phyloP scores from a whole-genome alignment of 2,113 vertebrate species.

The Clarias batrachus region DNA sequence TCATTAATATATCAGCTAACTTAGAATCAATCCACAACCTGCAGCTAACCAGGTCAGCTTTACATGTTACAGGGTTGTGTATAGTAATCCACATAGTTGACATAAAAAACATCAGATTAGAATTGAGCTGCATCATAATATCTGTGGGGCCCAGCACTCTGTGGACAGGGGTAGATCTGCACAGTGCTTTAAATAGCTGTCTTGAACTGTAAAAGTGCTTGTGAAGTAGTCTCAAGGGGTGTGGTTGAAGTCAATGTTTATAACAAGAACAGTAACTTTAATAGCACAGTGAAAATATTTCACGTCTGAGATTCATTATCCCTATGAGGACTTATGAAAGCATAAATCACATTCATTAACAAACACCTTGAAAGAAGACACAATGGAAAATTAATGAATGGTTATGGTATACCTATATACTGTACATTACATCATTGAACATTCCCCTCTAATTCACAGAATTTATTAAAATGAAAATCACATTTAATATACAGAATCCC shows the following conservation, averaged over 20 bases:
- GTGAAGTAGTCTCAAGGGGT: background rate
- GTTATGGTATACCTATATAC: background rate
- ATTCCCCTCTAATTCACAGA: background rate
- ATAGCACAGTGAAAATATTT: background rate
- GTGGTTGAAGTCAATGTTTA: background rate
- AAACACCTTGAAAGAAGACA: background rate
- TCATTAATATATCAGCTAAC: slow-evolving; percentile 57
- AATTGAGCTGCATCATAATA: slow-evolving; percentile 13
- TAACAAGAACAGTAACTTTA: background rate
- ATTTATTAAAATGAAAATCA: background rate
- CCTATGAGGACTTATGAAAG: background rate
- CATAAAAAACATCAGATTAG: background rate
- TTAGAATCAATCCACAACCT: slow-evolving; percentile 50
- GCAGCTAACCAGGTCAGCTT: slow-evolving; percentile 46
- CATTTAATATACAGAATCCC: too few relatives aligned
- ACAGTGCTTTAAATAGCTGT: slow-evolving; percentile 28
- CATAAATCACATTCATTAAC: background rate
- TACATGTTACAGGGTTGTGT: slow-evolving; percentile 34
- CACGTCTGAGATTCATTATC: background rate
- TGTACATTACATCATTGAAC: background rate
- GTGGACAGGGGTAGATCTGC: background rate
- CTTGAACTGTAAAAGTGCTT: background rate
- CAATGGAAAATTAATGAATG: background rate
- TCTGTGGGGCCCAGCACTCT: background rate
- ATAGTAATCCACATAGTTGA: slow-evolving; percentile 9